Conservation (phyloP, 2,113 vertebrate species). For the Haemorhous mexicanus region DNA sequence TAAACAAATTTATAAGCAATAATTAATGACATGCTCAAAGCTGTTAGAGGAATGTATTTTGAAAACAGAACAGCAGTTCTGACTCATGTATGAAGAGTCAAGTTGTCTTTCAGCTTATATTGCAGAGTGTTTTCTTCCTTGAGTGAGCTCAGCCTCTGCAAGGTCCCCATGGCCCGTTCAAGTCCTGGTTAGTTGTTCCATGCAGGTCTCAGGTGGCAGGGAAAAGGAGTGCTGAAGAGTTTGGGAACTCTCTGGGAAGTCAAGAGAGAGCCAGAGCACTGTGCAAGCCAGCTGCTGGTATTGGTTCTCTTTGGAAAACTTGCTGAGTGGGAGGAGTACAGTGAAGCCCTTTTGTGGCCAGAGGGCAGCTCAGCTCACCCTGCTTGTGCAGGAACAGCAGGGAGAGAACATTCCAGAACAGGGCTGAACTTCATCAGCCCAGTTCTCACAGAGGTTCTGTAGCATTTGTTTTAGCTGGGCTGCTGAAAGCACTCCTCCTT, state of each 20-base stretch:
- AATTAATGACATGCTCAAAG: background rate
- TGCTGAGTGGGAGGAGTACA: background rate
- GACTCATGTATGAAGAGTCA: background rate
- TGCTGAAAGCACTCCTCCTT: background rate
- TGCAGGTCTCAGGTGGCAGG: background rate
- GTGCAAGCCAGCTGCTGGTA: background rate
- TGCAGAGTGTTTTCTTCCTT: background rate
- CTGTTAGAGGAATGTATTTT: background rate
- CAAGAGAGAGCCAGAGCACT: background rate
- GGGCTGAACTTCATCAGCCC: background rate
- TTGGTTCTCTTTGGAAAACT: background rate
- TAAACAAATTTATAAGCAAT: background rate
- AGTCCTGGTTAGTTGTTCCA: background rate
- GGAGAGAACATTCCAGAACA: accelerated
- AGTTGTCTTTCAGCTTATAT: background rate
- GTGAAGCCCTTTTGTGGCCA: background rate
- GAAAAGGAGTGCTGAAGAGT: background rate
- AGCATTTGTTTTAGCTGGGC: background rate
- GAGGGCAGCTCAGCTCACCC: background rate
- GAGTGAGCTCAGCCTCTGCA: background rate
- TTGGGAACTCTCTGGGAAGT: background rate
- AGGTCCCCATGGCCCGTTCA: accelerated
- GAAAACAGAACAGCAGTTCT: background rate
- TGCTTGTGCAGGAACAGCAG: background rate
- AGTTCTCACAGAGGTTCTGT: accelerated